Evolutionary conservation across 2,888 invertebrate genomes (phyloP).

Genomic region (Ramazzottius varieornatus): DNA sequence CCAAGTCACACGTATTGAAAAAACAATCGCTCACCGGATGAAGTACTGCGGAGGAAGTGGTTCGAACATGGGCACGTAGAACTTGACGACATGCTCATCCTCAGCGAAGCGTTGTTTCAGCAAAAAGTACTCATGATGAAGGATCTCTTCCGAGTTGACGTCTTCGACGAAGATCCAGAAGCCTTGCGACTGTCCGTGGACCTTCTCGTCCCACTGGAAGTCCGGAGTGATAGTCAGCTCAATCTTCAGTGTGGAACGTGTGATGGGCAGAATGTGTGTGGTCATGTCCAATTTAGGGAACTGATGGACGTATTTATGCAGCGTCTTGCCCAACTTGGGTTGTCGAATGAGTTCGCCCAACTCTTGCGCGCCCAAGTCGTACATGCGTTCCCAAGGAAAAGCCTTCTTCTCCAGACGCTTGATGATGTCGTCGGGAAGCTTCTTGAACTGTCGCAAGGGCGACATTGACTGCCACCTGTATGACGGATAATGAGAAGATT

Average conservation of each 20-base stretch:
- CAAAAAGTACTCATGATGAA: conserved; percentile 85
- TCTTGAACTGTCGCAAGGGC: conserved; percentile 78
- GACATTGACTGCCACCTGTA: conserved; percentile 99
- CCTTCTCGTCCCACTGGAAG: conserved; percentile 82
- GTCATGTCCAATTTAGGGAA: conserved; percentile 83
- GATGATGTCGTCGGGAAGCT: conserved; percentile 84
- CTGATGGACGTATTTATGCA: conserved; percentile 84
- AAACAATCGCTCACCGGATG: too few relatives aligned
- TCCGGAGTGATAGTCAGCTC: conserved; percentile 92
- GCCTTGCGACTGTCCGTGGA: conserved; percentile 36
- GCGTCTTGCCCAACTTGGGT: conserved; percentile 72
- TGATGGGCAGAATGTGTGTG: conserved; percentile 92
- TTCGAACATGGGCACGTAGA: conserved; percentile 94
- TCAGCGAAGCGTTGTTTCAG: conserved; percentile 65
- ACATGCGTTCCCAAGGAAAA: conserved; percentile 36
- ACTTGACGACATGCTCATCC: conserved; percentile 85
- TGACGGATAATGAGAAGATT: conserved; percentile 8
- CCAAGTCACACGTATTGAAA: too few relatives aligned
- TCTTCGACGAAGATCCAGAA: conserved; percentile 38
- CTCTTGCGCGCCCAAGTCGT: conserved; percentile 86
- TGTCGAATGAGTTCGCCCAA: conserved; percentile 74
- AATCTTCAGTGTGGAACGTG: conserved; percentile 55
- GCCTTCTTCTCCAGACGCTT: conserved; percentile 89
- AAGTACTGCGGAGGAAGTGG: conserved; percentile 95
- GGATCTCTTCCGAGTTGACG: conserved; percentile 35